Percentiles rank a stretch among this genome's conserved stretches.
phyloP scores from a whole-genome alignment of 2,797 vertebrate species.

The Halcyon smyrnensis region DNA sequence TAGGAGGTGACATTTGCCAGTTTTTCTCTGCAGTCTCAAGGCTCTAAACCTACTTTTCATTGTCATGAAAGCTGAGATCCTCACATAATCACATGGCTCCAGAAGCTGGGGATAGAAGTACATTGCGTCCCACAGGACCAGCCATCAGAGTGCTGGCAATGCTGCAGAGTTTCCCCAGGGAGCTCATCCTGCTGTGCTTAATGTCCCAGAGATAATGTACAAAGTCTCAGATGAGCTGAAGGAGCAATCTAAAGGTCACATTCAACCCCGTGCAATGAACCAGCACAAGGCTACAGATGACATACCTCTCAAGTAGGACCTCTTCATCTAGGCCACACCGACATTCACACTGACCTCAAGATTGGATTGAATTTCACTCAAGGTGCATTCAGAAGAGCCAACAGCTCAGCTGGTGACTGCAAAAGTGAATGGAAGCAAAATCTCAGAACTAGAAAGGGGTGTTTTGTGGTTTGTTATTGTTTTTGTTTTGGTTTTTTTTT shows the following conservation, averaged over 20 bases:
- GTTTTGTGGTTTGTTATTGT: not conserved
- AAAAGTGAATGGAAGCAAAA: not conserved
- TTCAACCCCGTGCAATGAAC: not conserved
- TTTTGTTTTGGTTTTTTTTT: rapidly evolving
- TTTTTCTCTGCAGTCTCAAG: not conserved
- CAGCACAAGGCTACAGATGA: not conserved
- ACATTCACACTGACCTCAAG: not conserved
- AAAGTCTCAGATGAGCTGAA: constrained; percentile 10
- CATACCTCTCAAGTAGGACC: not conserved
- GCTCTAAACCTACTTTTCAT: not conserved
- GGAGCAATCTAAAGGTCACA: constrained; percentile 39
- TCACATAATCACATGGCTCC: constrained; percentile 8
- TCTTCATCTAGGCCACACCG: not conserved
- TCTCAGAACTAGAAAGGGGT: not conserved
- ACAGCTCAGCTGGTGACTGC: not conserved
- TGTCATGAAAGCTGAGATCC: constrained; percentile 33
- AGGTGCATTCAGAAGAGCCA: not conserved
- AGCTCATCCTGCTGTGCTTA: constrained; percentile 1
- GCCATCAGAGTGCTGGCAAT: constrained; percentile 15
- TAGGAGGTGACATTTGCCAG: constrained; percentile 16
- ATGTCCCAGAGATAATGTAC: constrained; percentile 37
- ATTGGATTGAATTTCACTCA: not conserved
- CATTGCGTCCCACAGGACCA: not conserved
- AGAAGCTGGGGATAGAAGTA: not conserved
- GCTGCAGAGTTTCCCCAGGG: not conserved